A percentile compares a stretch with the other conserved stretches of the same genome.
Conservation (phyloP, 2,888 invertebrate genomes). For the Scaptomyza cyrtandrae region DNA sequence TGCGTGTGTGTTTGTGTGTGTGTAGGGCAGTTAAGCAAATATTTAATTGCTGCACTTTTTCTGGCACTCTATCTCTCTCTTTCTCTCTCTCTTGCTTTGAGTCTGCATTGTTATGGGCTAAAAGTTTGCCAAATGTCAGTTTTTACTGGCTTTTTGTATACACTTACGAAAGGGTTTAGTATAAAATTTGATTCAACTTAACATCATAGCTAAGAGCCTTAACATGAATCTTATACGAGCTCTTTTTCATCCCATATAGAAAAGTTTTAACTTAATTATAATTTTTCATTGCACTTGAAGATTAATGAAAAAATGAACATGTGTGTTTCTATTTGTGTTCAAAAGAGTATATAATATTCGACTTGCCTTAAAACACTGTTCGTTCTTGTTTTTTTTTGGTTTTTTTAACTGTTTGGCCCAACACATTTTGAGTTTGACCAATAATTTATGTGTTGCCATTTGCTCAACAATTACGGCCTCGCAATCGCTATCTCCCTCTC, state of each 20-base stretch:
- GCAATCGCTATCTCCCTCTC: conserved; percentile 8
- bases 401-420: conserved; percentile 15
- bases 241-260: too few species aligned
- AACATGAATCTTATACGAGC: too few species aligned
- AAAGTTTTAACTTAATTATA: too few species aligned
- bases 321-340: too few species aligned
- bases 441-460: conserved; percentile 84
- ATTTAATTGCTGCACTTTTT: conserved; percentile 84
- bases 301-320: too few species aligned
- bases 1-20: conserved; percentile 11
- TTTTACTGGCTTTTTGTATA: conserved; percentile 9
- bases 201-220: too few species aligned
- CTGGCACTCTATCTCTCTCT: conserved; percentile 37
- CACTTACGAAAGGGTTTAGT: neutral
- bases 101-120: conserved; percentile 40
- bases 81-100: conserved; percentile 30
- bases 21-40: conserved; percentile 81
- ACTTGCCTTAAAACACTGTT: neutral
- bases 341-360: neutral
- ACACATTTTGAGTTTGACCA: conserved; percentile 73
- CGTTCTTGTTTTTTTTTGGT: neutral
- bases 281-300: too few species aligned
- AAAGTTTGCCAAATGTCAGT: conserved; percentile 70
- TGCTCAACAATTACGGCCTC: conserved; percentile 81
- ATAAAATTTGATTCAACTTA: too few species aligned